phyloP scores from a whole-genome alignment of 2,113 vertebrate species.

The Mionectes macconnelli region DNA sequence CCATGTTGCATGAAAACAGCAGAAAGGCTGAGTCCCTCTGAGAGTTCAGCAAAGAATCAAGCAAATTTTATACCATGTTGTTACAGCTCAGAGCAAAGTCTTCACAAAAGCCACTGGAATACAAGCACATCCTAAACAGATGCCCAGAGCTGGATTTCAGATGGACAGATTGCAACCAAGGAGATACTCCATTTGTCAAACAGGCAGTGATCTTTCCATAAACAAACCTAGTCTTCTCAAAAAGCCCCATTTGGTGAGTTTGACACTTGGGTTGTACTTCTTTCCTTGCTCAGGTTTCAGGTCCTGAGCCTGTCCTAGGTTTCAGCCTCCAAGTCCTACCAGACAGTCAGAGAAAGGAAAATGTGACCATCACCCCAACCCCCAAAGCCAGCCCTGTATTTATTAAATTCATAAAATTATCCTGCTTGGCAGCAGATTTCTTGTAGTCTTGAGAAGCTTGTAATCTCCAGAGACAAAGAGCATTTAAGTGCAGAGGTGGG shows the following conservation, averaged over 20 bases:
- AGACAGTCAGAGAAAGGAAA: neutral
- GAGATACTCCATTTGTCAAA: neutral
- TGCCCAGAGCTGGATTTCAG: neutral
- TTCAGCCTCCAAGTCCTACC: neutral
- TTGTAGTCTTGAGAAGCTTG: neutral
- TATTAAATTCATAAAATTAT: neutral
- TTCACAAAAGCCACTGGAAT: neutral
- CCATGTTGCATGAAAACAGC: neutral
- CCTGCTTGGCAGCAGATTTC: neutral
- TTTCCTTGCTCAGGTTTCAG: neutral
- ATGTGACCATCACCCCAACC: neutral
- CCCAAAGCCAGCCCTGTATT: neutral
- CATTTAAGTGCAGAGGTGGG: neutral
- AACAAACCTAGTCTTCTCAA: neutral
- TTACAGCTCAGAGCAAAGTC: neutral
- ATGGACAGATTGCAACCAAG: neutral
- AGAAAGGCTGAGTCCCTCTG: neutral
- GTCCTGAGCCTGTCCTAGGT: neutral
- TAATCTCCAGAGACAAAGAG: neutral
- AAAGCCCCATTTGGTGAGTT: neutral
- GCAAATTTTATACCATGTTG: neutral
- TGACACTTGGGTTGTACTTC: neutral
- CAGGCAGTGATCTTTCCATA: neutral
- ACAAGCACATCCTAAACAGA: accelerated
- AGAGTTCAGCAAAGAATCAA: neutral